Base-by-base conservation (phyloP, 2,797 vertebrate species). In the Pterois miles region DNA sequence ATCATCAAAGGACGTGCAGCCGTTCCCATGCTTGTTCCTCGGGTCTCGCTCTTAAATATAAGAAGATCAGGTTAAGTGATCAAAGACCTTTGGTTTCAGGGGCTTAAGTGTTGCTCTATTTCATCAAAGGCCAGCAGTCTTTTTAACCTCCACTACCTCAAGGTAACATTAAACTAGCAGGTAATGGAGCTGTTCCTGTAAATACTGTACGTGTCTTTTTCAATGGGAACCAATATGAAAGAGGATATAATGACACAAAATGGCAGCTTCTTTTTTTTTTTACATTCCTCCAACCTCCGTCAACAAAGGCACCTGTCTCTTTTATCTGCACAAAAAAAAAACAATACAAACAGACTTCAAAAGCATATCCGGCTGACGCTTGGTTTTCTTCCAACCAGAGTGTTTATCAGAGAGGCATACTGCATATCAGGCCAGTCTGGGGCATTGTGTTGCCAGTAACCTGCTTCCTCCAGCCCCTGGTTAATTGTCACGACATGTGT, bases 151-250 rank as follows among this genome's bases (percentile, higher is more conserved):
- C 65, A 34, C 83, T 85, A 58, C 73, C 14, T 78, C 79, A 84
- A 68, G 85, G 85, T 83, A 92, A 92, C 80, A 62, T 11, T 89
- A 93, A 78, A 96, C 96, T 78, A 90, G 95, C 96, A 95, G 96
- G 89, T 92, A 87, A 88, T 84, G 86, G 86, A 94, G 74, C 94
- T 95, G 53, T 96, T 96, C 95, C 88, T 96, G 93, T 92, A 97
- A 91, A 74, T 96, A 96, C 85, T 79, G 89, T 89, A 84, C 93
- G 89, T 82, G 94, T 69, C 94, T 88, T 96, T 96, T 94, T 96
- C 95, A 87, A 94, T 92, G 96, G 96, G 93, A 91, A 93, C 88
- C 91, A 74, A 82, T 90, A 76, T 85, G 81, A 87, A 88, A 88
- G 88, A 83, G 79, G 90, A 89, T 92, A 90, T 89, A 89, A 89